A percentile compares a stretch with the other conserved stretches of the same genome.
Conservation (phyloP, 2,797 vertebrate genomes). For the Peromyscus aztecus region DNA sequence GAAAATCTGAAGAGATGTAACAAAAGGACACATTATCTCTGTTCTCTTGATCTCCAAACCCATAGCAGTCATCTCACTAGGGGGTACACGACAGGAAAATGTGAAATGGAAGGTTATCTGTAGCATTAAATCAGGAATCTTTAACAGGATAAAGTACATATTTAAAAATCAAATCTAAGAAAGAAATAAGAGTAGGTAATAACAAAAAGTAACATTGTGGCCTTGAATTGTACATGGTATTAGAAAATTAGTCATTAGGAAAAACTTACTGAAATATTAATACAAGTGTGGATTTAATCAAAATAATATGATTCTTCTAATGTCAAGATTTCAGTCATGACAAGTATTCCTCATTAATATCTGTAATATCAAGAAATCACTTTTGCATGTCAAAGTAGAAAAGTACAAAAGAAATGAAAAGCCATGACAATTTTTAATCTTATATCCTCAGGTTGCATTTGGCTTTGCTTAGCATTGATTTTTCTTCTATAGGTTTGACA, state of each 20-base stretch:
- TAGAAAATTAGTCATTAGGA: background rate
- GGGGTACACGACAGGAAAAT: background rate
- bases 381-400: background rate
- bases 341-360: background rate
- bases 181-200: background rate
- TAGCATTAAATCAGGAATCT: background rate
- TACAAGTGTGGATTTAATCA: background rate
- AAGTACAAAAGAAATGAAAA: too few relatives aligned
- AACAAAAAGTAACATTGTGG: background rate
- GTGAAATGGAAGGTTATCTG: background rate
- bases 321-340: background rate
- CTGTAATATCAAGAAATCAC: background rate
- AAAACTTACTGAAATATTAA: background rate
- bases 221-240: background rate
- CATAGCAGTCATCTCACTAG: background rate
- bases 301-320: background rate
- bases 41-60: rapidly evolving
- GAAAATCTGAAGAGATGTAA: background rate
- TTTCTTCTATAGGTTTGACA: background rate
- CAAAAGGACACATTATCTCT: rapidly evolving
- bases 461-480: background rate
- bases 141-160: background rate
- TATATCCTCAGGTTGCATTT: background rate
- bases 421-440: too few relatives aligned
- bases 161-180: background rate